These are phyloP conservation scores for Sarcophaga peregrina DNA, from an alignment of 1,140 invertebrate genomes.

Conservation along the genomic window DNA sequence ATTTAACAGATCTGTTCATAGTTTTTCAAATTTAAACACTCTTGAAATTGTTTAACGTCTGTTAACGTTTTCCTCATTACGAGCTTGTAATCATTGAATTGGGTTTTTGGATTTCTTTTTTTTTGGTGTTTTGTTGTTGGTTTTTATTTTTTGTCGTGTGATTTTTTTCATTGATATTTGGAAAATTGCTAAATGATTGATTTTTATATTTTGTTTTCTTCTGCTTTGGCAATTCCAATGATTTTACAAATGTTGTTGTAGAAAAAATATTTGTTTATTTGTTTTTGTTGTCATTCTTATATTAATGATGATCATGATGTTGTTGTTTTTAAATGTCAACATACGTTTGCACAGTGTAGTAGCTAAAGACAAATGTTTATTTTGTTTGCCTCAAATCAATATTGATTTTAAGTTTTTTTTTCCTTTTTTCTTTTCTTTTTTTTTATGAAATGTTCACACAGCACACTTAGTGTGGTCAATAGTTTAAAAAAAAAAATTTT, in stretches of 20 bases:
- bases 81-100: too few species aligned
- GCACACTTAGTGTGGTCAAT: neutral
- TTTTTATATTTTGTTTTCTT: constrained; percentile 5
- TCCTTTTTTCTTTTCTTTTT: neutral
- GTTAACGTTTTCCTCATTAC: too few species aligned
- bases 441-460: neutral
- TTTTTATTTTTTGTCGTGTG: neutral
- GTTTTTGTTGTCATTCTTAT: neutral
- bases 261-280: neutral
- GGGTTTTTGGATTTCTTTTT: too few species aligned
- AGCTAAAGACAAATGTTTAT: neutral
- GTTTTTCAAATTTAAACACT: too few species aligned
- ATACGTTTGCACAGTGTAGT: constrained; percentile 32
- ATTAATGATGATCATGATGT: neutral
- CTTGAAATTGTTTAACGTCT: too few species aligned
- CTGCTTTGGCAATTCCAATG: neutral
- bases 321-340: constrained; percentile 21
- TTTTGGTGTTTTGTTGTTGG: neutral
- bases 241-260: constrained; percentile 19
- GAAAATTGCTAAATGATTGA: constrained; percentile 42
- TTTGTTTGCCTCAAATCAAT: neutral
- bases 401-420: neutral
- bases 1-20: too few species aligned
- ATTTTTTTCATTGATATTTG: neutral
- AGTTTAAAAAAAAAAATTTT: too few species aligned